Conservation (phyloP, 2,113 vertebrate genomes). For the Carassius carassius region DNA sequence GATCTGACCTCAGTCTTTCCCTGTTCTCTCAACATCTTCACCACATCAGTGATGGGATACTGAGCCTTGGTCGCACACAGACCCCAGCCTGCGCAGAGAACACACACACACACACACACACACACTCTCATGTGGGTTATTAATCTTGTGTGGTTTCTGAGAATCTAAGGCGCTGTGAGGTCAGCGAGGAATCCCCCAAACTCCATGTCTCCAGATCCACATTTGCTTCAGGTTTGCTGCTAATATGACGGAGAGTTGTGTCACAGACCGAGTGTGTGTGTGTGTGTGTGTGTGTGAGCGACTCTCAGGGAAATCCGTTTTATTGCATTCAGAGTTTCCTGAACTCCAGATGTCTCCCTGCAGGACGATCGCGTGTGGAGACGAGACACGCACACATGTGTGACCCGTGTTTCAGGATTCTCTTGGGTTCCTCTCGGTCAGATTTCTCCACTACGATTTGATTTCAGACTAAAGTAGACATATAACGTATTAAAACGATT, state of each 20-base stretch:
- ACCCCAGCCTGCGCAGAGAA: constrained; percentile 72
- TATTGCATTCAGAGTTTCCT: constrained; percentile 48
- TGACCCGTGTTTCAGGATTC: too few species aligned
- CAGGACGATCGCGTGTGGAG: constrained; percentile 58
- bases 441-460: neutral
- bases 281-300: neutral
- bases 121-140: neutral
- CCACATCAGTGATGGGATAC: constrained; percentile 82
- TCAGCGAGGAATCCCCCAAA: constrained; percentile 3
- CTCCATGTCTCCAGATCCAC: neutral
- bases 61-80: constrained; percentile 82
- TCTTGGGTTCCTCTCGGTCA: neutral
- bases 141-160: neutral
- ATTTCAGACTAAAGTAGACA: neutral
- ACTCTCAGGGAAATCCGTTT: constrained; percentile 46
- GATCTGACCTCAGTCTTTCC: constrained; percentile 70
- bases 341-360: constrained; percentile 35
- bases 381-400: constrained; percentile 37
- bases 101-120: constrained; percentile 17
- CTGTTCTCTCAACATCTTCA: constrained; percentile 80
- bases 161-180: neutral
- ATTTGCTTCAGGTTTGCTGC: constrained; percentile 34
- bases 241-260: constrained; percentile 2
- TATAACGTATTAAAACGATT: neutral
- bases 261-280: neutral